Base-by-base conservation (phyloP, 2,888 invertebrate species). In the Pelosia muscerda region DNA sequence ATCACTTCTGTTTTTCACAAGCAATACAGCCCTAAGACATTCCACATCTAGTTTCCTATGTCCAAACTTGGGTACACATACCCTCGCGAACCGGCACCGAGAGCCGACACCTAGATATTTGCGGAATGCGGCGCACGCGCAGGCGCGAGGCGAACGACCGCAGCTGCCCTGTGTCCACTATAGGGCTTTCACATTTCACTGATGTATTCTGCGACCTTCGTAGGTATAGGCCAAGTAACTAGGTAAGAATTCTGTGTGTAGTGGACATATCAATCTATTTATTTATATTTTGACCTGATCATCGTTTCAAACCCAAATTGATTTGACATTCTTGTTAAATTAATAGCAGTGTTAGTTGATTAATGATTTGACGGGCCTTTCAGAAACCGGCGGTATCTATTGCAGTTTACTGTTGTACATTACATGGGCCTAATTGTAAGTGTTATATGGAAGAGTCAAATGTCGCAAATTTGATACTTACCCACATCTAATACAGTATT, bases 151-250 rank as follows among this genome's bases (percentile, higher is more conserved):
- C 69, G 71, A 83, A 80, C 64, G 83, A 79, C 84, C 84, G 75
- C 75, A 0, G 34, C 67, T 82, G 81, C 78, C 81, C 82, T 74
- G 72, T 65, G 74, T 74, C 75, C 79, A 73, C 38, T 65, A 49
- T 69, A 82, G 81, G 82, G 79, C 83, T 83, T 83, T 80, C 82
- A 79, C 81, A 74, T 77, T 79, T 78, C 79, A 67, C 79, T 73
- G 56, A 42, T 49, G 31, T 65, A 60, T 28, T 22, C 55, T 23
- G 54, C 54, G 61, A 64, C 71, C 61, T 67, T 71, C 57, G 49
- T 19, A 26, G 60, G 11, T 26, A 38, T 49, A 15, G n/a, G 25
- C 13, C 15, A 55, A 11, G 10, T 8, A n/a, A 8, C 49, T 49
- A 49, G 49, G n/a, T 1, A 6, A 49, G 49, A n/a, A 19, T 49